Evolutionary conservation across 2,113 vertebrate species (phyloP).

Genomic region (Takifugu flavidus): DNA sequence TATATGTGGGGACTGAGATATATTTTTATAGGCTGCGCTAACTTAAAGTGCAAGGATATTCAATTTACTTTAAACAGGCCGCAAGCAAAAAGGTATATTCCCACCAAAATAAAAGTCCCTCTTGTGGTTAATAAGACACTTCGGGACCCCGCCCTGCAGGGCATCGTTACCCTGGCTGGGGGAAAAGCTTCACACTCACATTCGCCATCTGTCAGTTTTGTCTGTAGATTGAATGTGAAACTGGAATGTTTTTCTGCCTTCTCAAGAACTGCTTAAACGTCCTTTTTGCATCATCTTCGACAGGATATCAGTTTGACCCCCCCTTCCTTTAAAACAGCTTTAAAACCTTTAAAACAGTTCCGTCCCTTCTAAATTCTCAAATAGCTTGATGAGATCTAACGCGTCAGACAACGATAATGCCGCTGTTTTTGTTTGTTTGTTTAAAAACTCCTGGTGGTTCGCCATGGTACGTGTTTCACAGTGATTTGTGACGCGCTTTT

Average conservation of each 20-base stretch:
- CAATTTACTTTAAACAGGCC: slow-evolving; percentile 46
- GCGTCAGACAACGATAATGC: too few species aligned
- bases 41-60: slow-evolving; percentile 74
- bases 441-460: too few species aligned
- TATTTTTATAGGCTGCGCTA: slow-evolving; percentile 52
- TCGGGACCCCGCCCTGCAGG: slow-evolving; percentile 63
- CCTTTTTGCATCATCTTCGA: too few species aligned
- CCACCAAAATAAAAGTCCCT: slow-evolving; percentile 27
- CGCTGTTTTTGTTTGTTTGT: too few species aligned
- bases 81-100: slow-evolving; percentile 60
- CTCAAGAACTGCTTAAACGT: neutral
- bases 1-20: slow-evolving; percentile 50
- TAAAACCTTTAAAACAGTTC: too few species aligned
- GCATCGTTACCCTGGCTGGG: slow-evolving; percentile 17
- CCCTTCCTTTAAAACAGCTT: too few species aligned
- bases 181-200: slow-evolving; percentile 20
- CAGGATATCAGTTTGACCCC: too few species aligned
- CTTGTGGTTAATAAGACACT: slow-evolving; percentile 1
- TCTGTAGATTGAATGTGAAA: slow-evolving; percentile 24
- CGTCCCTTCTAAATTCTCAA: neutral
- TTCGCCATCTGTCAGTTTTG: slow-evolving; percentile 13
- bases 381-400: neutral
- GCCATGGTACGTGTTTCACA: too few species aligned
- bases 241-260: slow-evolving; percentile 57
- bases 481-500: too few species aligned